Evolutionary conservation across 2,113 vertebrate genomes (phyloP).

Genomic region (Siniperca knerii): DNA sequence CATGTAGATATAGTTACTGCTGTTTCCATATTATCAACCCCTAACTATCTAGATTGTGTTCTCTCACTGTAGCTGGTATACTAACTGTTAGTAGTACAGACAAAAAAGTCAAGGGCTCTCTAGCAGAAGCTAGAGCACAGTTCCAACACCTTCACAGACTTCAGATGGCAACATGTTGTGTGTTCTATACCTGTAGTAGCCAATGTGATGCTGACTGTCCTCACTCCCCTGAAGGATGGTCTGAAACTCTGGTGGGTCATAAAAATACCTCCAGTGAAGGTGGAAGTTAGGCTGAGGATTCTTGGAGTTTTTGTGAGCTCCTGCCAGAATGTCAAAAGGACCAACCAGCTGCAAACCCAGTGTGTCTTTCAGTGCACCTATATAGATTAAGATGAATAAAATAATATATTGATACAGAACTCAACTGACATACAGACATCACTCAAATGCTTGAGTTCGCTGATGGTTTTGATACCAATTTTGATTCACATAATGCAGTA

Average conservation of each 20-base stretch:
- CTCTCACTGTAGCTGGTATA: neutral
- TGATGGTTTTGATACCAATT: neutral
- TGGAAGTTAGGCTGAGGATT: constrained; percentile 86
- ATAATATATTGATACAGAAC: neutral
- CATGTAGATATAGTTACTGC: neutral
- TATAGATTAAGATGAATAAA: constrained; percentile 28
- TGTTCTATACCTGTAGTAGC: constrained; percentile 93
- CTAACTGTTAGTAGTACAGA: neutral
- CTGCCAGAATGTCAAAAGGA: constrained; percentile 94
- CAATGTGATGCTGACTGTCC: constrained; percentile 92
- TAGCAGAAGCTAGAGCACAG: neutral
- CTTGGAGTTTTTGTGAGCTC: constrained; percentile 87
- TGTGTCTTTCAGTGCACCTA: constrained; percentile 88
- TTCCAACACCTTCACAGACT: neutral
- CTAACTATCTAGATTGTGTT: neutral
- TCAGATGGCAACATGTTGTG: neutral
- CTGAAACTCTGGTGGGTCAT: constrained; percentile 98
- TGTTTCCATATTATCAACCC: neutral
- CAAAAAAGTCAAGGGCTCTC: neutral
- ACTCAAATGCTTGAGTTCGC: neutral
- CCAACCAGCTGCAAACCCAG: constrained; percentile 93
- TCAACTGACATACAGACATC: neutral
- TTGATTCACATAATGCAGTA: neutral
- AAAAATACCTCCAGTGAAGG: constrained; percentile 96
- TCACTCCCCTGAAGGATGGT: constrained; percentile 89